phyloP scores from a whole-genome alignment of 1,140 invertebrate genomes.

The Araneus ventricosus region DNA sequence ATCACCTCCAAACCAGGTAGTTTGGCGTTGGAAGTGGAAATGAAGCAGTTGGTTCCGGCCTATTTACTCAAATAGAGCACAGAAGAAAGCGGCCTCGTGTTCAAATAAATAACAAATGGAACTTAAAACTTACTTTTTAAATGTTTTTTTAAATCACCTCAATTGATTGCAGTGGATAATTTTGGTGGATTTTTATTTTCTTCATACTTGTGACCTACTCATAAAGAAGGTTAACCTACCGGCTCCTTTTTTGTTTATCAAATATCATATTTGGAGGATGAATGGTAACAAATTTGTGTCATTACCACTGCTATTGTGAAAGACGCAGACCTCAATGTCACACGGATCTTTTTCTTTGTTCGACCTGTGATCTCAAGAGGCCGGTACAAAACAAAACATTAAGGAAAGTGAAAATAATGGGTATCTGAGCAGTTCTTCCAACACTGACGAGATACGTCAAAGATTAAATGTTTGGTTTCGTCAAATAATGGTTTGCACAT shows the following conservation, averaged over 20 bases:
- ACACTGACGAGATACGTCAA: no score
- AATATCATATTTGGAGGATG: not conserved
- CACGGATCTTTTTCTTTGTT: not conserved
- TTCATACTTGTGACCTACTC: not conserved
- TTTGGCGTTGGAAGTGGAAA: not conserved
- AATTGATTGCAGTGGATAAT: not conserved
- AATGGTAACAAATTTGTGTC: not conserved
- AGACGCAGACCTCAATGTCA: not conserved
- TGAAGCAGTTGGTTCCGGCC: constrained; percentile 20
- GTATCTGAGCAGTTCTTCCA: no score
- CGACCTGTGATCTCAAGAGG: not conserved
- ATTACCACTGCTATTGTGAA: not conserved
- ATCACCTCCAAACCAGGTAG: not conserved
- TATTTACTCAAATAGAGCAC: not conserved
- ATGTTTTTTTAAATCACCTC: not conserved
- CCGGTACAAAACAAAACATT: no score
- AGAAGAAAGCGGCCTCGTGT: not conserved
- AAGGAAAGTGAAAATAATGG: no score
- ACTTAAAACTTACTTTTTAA: not conserved
- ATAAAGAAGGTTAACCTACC: not conserved
- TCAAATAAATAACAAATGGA: not conserved
- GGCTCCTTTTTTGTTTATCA: not conserved
- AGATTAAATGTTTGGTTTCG: no score
- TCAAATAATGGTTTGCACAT: no score
- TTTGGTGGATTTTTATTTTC: not conserved